phyloP scores from a whole-genome alignment of 2,888 invertebrate species.

The Drosophila eohydei region DNA sequence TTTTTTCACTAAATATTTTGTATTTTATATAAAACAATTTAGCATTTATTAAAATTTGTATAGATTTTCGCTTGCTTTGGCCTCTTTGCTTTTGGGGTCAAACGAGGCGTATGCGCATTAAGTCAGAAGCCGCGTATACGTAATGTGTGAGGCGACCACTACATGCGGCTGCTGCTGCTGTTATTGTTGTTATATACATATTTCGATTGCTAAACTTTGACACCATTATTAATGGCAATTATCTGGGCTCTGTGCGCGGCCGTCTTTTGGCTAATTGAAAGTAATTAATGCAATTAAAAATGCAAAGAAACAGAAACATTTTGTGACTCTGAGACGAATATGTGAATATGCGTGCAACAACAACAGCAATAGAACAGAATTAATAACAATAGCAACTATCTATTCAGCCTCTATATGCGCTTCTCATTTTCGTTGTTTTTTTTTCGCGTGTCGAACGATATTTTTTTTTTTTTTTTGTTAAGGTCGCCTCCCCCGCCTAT shows the following conservation, averaged over 20 bases:
- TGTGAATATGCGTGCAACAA: constrained; percentile 12
- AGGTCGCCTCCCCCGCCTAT: constrained; percentile 28
- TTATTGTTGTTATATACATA: neutral
- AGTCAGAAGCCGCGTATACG: constrained; percentile 25
- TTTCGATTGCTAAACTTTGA: constrained; percentile 43
- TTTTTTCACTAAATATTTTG: no score
- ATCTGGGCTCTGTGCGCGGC: constrained; percentile 23
- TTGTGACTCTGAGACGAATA: constrained; percentile 42
- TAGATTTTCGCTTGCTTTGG: neutral
- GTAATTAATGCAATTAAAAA: constrained; percentile 75
- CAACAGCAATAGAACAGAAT: constrained; percentile 14
- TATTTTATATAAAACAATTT: no score
- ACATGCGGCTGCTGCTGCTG: neutral
- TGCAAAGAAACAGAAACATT: neutral
- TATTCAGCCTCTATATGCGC: constrained; percentile 15
- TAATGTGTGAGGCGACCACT: neutral
- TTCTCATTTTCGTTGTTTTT: constrained; percentile 61
- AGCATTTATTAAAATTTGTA: neutral
- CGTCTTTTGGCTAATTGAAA: constrained; percentile 69
- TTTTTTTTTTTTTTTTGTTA: constrained; percentile 59
- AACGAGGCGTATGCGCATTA: constrained; percentile 29
- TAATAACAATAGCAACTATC: constrained; percentile 1
- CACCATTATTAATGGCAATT: constrained; percentile 46
- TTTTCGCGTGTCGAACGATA: constrained; percentile 61
- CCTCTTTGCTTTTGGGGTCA: neutral